Conservation (phyloP, 2,797 vertebrate genomes). For the Tangara arthus region DNA sequence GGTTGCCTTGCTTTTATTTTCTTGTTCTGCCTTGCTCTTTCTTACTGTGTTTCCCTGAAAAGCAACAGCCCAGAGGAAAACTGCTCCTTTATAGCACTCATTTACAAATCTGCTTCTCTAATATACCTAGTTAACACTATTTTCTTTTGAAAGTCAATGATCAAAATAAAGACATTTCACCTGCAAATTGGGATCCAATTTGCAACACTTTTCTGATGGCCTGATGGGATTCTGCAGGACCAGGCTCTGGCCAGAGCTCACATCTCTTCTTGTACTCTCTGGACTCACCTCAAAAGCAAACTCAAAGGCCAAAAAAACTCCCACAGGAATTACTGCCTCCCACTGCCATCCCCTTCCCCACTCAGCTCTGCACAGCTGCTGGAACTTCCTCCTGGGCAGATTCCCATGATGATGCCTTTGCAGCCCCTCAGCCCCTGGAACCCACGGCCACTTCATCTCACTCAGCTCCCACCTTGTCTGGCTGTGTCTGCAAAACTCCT, state of each 20-base stretch:
- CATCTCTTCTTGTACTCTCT: rapidly evolving
- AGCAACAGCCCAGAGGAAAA: background rate
- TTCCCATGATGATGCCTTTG: background rate
- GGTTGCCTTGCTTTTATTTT: background rate
- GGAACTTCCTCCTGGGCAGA: background rate
- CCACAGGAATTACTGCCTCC: background rate
- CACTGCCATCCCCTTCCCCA: background rate
- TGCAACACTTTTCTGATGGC: background rate
- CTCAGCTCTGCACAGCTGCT: background rate
- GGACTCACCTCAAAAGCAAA: rapidly evolving
- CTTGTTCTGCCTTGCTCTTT: background rate
- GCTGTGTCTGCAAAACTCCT: rapidly evolving
- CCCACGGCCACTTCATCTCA: background rate
- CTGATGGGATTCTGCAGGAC: background rate
- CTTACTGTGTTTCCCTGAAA: background rate
- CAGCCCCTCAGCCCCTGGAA: background rate
- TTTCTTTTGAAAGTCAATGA: rapidly evolving
- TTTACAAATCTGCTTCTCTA: background rate
- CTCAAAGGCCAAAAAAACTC: rapidly evolving
- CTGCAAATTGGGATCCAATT: background rate
- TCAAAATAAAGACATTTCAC: background rate
- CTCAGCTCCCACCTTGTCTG: too few relatives aligned
- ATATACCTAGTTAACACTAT: background rate
- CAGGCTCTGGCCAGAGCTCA: background rate
- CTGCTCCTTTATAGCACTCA: background rate